Evolutionary conservation across 2,888 invertebrate species (phyloP).

Genomic region (Troilus luridus): DNA sequence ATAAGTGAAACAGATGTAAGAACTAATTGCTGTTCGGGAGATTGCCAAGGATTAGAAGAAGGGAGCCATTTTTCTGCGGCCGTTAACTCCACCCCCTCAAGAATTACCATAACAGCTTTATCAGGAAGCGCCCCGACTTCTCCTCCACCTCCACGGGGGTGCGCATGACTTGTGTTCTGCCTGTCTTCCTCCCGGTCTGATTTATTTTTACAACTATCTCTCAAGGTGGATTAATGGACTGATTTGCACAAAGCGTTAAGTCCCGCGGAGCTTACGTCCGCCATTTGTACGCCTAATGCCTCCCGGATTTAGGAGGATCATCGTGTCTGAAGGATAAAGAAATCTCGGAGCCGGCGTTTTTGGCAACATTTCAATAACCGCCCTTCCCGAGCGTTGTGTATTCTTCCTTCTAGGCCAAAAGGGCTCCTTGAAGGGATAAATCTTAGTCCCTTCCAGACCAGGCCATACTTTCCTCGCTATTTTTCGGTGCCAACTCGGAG

Average conservation of each 20-base stretch:
- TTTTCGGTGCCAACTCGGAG: slow-evolving; percentile 37
- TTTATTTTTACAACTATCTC: slow-evolving; percentile 56
- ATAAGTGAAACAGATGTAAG: slow-evolving; percentile 34
- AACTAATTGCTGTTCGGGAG: not conserved
- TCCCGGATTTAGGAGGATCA: slow-evolving; percentile 54
- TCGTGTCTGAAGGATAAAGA: slow-evolving; percentile 51
- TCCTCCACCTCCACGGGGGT: not conserved
- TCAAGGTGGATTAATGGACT: slow-evolving; percentile 53
- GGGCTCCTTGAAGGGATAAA: slow-evolving; percentile 25
- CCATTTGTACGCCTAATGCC: slow-evolving; percentile 53
- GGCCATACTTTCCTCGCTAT: not conserved
- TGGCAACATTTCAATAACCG: slow-evolving; percentile 51
- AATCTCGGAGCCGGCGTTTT: slow-evolving; percentile 36
- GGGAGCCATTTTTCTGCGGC: slow-evolving; percentile 48
- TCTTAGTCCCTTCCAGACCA: not conserved
- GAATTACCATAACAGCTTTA: slow-evolving; percentile 57
- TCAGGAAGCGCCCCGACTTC: not conserved
- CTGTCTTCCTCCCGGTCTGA: slow-evolving; percentile 10
- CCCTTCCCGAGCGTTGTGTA: not conserved
- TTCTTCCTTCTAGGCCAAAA: slow-evolving; percentile 50
- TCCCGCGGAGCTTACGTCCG: slow-evolving; percentile 5
- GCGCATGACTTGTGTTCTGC: slow-evolving; percentile 25
- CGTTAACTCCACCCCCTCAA: slow-evolving; percentile 14
- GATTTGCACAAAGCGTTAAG: slow-evolving; percentile 51
- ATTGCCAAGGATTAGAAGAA: slow-evolving; percentile 18